These are phyloP conservation scores for Anisognathus igniventris DNA, from an alignment of 2,797 vertebrate genomes.

Conservation along the genomic window DNA sequence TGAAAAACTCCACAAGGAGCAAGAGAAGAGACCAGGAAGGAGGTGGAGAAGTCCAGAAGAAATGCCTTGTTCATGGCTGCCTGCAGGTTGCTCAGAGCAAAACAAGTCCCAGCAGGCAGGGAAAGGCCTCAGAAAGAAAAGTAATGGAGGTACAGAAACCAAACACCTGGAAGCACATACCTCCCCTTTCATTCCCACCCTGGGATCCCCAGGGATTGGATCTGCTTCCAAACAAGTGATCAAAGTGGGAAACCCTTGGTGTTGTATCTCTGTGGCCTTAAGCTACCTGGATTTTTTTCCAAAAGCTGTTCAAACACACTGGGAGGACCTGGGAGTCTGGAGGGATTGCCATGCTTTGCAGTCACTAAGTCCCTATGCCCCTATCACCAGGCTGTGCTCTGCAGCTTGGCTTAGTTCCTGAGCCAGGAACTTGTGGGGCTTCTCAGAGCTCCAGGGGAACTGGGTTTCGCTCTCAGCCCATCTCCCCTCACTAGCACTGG, in stretches of 20 bases:
- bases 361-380: not conserved
- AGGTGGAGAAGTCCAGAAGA: not conserved
- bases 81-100: not conserved
- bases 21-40: not conserved
- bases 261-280: not conserved
- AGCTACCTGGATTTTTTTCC: conserved; percentile 3
- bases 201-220: not conserved
- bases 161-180: not conserved
- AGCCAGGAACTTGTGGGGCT: not conserved
- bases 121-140: not conserved
- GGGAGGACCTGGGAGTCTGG: not conserved
- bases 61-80: not conserved
- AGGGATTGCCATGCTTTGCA: not conserved
- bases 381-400: not conserved
- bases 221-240: not conserved
- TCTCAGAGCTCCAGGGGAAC: not conserved
- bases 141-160: not conserved
- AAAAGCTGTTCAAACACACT: not conserved
- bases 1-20: not conserved
- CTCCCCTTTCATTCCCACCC: not conserved
- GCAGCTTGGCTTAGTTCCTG: not conserved
- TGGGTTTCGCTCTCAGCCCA: not conserved
- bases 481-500: not conserved
- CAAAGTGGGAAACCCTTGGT: not conserved
- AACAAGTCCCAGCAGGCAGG: conserved; percentile 28